Conservation (phyloP, 2,113 vertebrate species). For the Megaceryle torquata region DNA sequence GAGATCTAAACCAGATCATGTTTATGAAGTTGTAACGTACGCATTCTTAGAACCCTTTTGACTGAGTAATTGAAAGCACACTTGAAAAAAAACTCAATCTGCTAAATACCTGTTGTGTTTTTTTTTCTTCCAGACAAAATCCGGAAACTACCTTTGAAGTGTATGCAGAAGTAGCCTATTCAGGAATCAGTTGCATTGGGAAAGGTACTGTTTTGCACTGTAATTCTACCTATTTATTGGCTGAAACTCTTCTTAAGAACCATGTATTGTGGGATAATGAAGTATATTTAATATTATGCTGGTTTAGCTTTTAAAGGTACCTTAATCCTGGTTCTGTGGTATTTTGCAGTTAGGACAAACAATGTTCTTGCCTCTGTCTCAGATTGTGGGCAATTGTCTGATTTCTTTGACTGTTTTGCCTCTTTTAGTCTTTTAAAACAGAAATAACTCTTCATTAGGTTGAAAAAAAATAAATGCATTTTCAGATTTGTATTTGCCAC, state of each 20-base stretch:
- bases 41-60: neutral
- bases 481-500: neutral
- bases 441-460: neutral
- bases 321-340: neutral
- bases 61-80: neutral
- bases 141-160: conserved; percentile 93
- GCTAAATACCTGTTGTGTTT: neutral
- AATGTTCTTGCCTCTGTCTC: neutral
- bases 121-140: conserved; percentile 83
- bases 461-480: neutral
- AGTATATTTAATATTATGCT: neutral
- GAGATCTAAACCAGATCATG: neutral
- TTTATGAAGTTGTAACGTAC: neutral
- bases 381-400: neutral
- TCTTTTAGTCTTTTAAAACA: neutral
- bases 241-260: neutral
- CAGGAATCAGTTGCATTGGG: conserved; percentile 75
- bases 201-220: conserved; percentile 72
- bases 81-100: neutral
- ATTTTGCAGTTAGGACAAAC: neutral
- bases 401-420: neutral
- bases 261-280: neutral
- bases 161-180: conserved; percentile 87
- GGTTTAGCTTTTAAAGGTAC: neutral
- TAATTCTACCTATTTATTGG: neutral